These are phyloP conservation scores for Crotalus horridus DNA, from an alignment of 2,113 vertebrate genomes.

Conservation along the genomic window DNA sequence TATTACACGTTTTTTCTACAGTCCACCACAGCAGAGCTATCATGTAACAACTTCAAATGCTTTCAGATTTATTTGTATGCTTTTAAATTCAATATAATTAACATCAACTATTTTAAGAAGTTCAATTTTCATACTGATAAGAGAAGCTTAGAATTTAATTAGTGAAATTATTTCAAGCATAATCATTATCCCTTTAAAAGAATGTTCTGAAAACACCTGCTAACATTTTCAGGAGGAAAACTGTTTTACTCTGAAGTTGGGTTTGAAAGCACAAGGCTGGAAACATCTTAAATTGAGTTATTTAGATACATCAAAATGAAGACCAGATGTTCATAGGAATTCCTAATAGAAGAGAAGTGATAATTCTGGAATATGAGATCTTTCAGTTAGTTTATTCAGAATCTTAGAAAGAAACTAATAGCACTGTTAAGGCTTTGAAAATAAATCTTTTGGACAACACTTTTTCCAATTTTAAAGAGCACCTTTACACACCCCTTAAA, in stretches of 20 bases:
- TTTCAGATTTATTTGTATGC: slow-evolving; percentile 37
- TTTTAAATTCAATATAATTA: slow-evolving; percentile 15
- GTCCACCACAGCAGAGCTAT: slow-evolving; percentile 21
- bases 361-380: background rate
- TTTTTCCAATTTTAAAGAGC: background rate
- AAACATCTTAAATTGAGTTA: slow-evolving; percentile 9
- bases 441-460: background rate
- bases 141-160: slow-evolving; percentile 39
- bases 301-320: background rate
- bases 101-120: slow-evolving; percentile 25
- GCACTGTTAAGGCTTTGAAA: no score
- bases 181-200: slow-evolving; percentile 25
- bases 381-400: background rate
- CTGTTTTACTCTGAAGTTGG: background rate
- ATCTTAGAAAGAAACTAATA: background rate
- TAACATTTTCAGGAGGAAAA: background rate
- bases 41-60: slow-evolving; percentile 17
- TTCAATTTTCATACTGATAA: slow-evolving; percentile 22
- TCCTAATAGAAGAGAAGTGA: background rate
- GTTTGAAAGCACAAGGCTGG: background rate
- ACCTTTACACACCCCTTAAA: background rate
- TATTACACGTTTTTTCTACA: slow-evolving; percentile 7
- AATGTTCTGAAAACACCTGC: slow-evolving; percentile 9
- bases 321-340: background rate
- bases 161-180: slow-evolving; percentile 40